A percentile compares a stretch with the other conserved stretches of the same genome.
These are phyloP conservation scores for Drosophila bipectinata DNA, from an alignment of 1,140 invertebrate genomes.

Conservation along the genomic window DNA sequence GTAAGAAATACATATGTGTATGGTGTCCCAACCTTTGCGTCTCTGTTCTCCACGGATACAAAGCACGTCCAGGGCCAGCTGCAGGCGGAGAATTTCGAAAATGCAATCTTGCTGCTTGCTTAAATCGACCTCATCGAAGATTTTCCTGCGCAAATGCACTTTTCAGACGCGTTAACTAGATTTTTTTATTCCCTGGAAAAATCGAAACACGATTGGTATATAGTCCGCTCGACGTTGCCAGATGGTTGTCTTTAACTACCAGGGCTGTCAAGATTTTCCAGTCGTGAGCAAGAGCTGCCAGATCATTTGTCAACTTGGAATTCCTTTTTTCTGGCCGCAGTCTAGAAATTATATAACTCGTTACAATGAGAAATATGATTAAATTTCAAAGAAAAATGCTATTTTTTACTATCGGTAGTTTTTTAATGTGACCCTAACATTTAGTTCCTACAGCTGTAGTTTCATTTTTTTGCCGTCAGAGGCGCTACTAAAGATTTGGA, in stretches of 20 bases:
- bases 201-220: constrained; percentile 40
- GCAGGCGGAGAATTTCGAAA: constrained; percentile 81
- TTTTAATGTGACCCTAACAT: too few species aligned
- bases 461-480: too few species aligned
- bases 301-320: too few species aligned
- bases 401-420: too few species aligned
- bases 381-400: too few species aligned
- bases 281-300: too few species aligned
- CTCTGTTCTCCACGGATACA: constrained; percentile 81
- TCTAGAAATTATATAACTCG: too few species aligned
- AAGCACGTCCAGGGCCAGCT: constrained; percentile 82
- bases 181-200: constrained; percentile 42
- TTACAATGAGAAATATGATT: too few species aligned
- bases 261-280: background rate
- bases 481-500: too few species aligned
- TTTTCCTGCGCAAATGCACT: constrained; percentile 47
- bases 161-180: constrained; percentile 28
- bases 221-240: background rate
- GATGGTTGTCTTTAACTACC: background rate
- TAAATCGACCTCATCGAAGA: constrained; percentile 64
- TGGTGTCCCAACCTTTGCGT: constrained; percentile 73
- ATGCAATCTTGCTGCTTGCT: constrained; percentile 81
- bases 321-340: too few species aligned
- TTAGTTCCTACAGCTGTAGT: too few species aligned
- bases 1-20: constrained; percentile 26